Conservation (phyloP, 2,113 vertebrate genomes). For the Grammatotria lemairii region DNA sequence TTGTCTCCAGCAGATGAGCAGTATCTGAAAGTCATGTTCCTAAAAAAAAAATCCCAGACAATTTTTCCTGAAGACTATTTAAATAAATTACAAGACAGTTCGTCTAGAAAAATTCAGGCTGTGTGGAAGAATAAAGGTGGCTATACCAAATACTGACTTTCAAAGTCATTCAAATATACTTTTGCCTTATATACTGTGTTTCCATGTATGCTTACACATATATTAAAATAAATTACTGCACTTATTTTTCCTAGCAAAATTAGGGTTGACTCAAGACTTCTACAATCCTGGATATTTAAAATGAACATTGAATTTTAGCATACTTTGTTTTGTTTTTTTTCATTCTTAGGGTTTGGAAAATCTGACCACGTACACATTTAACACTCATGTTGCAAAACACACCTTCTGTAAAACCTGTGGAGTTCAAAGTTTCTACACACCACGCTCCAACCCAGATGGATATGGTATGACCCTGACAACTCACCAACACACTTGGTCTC, state of each 20-base stretch:
- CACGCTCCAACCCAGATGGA: slow-evolving; percentile 91
- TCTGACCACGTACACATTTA: slow-evolving; percentile 89
- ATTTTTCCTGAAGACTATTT: neutral
- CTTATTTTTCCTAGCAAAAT: neutral
- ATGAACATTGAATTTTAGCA: neutral
- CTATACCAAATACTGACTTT: neutral
- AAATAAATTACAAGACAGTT: neutral
- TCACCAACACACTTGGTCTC: neutral
- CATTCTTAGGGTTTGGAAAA: slow-evolving; percentile 78
- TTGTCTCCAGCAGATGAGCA: neutral
- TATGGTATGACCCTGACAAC: slow-evolving; percentile 67
- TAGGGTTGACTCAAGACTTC: neutral
- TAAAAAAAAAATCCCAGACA: neutral
- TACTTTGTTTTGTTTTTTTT: fast-evolving
- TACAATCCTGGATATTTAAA: neutral
- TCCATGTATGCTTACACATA: neutral
- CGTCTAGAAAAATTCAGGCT: neutral
- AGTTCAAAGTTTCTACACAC: slow-evolving; percentile 93
- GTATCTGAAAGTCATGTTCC: neutral
- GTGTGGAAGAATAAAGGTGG: neutral
- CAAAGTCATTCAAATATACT: neutral
- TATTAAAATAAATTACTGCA: neutral
- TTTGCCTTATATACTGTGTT: neutral
- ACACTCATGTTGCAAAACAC: slow-evolving; percentile 86
- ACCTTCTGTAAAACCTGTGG: slow-evolving; percentile 95